These are phyloP conservation scores for Heliconius ethilla DNA, from an alignment of 2,888 invertebrate species.

Conservation along the genomic window DNA sequence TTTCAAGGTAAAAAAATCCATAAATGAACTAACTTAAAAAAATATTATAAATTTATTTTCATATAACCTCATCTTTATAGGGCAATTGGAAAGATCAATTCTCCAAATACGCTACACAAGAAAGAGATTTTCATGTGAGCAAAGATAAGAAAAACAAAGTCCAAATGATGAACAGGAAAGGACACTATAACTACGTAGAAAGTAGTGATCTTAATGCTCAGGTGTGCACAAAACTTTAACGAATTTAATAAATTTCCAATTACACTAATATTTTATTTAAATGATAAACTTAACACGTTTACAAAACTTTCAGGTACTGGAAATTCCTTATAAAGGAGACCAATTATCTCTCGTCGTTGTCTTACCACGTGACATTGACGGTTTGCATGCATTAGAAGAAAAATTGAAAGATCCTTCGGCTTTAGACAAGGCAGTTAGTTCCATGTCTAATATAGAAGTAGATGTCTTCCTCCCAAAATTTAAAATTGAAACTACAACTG, in stretches of 20 bases:
- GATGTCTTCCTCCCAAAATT: slow-evolving; percentile 88
- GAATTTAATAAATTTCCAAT: background rate
- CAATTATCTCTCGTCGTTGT: slow-evolving; percentile 87
- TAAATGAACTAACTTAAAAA: no score
- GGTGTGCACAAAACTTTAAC: slow-evolving; percentile 50
- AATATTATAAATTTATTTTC: background rate
- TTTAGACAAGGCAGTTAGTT: slow-evolving; percentile 66
- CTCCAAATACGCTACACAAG: slow-evolving; percentile 73
- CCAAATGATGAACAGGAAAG: slow-evolving; percentile 85
- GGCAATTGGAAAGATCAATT: slow-evolving; percentile 88
- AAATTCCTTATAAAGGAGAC: slow-evolving; percentile 86
- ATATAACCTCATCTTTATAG: slow-evolving; percentile 48
- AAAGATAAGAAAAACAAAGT: slow-evolving; percentile 81
- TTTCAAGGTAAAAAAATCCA: slow-evolving; percentile 83
- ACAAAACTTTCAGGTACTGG: slow-evolving; percentile 81
- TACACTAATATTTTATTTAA: background rate
- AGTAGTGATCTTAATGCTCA: slow-evolving; percentile 63
- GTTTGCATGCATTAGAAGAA: slow-evolving; percentile 82
- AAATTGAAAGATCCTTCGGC: slow-evolving; percentile 77
- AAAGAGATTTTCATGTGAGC: slow-evolving; percentile 84
- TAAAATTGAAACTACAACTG: slow-evolving; percentile 87
- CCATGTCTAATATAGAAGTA: slow-evolving; percentile 78
- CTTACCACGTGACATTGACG: slow-evolving; percentile 86
- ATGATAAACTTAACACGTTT: background rate
- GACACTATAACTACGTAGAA: slow-evolving; percentile 66